Percentiles rank a stretch among this genome's conserved stretches.
Conservation (phyloP, 2,113 vertebrate genomes). For the Dicerorhinus sumatrensis region DNA sequence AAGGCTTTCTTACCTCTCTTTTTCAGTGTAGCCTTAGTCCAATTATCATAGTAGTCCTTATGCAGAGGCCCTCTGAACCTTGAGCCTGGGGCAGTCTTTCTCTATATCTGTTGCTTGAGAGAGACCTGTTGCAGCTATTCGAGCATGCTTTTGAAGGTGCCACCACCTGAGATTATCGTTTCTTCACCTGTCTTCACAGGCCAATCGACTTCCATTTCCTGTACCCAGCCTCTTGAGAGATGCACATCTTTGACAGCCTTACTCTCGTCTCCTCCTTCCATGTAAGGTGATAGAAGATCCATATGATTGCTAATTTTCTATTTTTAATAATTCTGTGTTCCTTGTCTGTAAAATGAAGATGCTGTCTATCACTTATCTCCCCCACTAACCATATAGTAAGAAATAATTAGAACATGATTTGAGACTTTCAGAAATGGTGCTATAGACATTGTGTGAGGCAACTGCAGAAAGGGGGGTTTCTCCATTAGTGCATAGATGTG, state of each 20-base stretch:
- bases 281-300: neutral
- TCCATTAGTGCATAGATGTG: neutral
- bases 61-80: neutral
- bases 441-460: neutral
- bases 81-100: neutral
- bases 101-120: neutral
- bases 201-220: neutral
- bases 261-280: neutral
- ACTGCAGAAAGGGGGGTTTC: neutral
- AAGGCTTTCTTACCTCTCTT: neutral
- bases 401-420: neutral
- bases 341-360: neutral
- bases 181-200: neutral
- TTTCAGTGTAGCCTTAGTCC: neutral
- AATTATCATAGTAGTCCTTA: neutral
- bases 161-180: neutral
- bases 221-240: neutral
- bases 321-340: neutral
- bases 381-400: neutral
- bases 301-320: neutral
- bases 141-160: neutral
- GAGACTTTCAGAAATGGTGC: neutral
- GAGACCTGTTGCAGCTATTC: neutral
- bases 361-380: neutral
- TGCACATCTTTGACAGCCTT: neutral